phyloP scores from a whole-genome alignment of 2,113 vertebrate species.

The Boulengeromyrus knoepffleri region DNA sequence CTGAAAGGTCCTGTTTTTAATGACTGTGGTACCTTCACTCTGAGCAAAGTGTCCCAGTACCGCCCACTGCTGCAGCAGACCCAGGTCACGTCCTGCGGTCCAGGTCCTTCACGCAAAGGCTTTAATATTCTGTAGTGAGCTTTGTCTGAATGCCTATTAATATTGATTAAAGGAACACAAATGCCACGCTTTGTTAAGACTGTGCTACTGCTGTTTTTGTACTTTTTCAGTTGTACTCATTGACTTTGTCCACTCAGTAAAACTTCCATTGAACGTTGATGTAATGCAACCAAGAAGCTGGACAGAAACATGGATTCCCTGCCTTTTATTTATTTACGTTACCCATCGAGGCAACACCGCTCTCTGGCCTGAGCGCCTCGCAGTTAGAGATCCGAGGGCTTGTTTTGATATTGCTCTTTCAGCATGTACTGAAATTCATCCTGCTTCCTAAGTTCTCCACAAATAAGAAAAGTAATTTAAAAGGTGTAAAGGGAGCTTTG shows the following conservation, averaged over 20 bases:
- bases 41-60: not conserved
- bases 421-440: not conserved
- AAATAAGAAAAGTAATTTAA: not conserved
- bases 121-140: not conserved
- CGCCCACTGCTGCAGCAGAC: not conserved
- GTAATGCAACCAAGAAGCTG: not conserved
- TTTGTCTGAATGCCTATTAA: not conserved
- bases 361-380: not conserved
- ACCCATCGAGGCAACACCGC: not conserved
- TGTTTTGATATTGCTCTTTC: not conserved
- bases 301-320: not conserved
- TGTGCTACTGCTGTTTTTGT: not conserved
- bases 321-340: not conserved
- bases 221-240: not conserved
- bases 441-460: not conserved
- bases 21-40: not conserved
- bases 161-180: not conserved
- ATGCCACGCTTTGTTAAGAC: not conserved
- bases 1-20: not conserved
- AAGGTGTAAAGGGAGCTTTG: not conserved
- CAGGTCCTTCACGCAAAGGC: not conserved
- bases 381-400: not conserved
- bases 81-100: not conserved
- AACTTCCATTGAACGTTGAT: not conserved
- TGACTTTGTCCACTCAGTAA: not conserved